Conservation (phyloP, 2,113 vertebrate species). For the Hypomesus transpacificus region DNA sequence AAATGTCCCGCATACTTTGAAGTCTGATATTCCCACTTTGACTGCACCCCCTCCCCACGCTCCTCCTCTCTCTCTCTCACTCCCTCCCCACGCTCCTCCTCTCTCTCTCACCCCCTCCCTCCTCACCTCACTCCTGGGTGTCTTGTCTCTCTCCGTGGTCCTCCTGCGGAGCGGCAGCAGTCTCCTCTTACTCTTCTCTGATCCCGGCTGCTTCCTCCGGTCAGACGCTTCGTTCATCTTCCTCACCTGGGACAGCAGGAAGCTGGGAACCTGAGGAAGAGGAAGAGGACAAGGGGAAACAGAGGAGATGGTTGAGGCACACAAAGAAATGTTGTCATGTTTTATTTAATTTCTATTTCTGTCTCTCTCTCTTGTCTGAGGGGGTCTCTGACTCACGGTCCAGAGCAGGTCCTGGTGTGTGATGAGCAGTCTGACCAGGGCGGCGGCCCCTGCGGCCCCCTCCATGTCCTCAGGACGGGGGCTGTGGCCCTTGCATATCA, state of each 20-base stretch:
- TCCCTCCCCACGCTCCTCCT: background rate
- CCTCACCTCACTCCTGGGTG: conserved; percentile 77
- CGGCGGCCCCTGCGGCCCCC: conserved; percentile 80
- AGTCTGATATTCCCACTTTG: background rate
- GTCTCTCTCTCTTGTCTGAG: background rate
- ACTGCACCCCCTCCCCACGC: background rate
- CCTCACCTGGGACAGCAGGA: conserved; percentile 88
- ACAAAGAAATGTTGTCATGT: background rate
- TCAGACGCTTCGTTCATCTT: conserved; percentile 86
- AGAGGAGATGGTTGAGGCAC: background rate
- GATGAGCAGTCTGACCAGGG: conserved; percentile 84
- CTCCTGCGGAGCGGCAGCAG: conserved; percentile 81
- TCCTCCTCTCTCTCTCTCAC: background rate
- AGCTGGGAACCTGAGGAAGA: conserved; percentile 81
- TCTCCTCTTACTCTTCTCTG: conserved; percentile 74
- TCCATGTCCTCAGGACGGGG: conserved; percentile 81
- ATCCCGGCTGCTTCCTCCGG: conserved; percentile 76
- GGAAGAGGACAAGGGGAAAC: background rate
- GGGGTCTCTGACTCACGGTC: conserved; percentile 76
- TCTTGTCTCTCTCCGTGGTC: conserved; percentile 77
- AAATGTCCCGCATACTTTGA: background rate
- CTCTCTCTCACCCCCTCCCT: background rate
- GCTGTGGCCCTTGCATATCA: conserved; percentile 78
- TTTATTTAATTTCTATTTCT: background rate
- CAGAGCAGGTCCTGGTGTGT: conserved; percentile 90